A percentile compares a stretch with the other conserved stretches of the same genome.
Conservation (phyloP, 2,797 vertebrate species). For the Phrynocephalus forsythii region DNA sequence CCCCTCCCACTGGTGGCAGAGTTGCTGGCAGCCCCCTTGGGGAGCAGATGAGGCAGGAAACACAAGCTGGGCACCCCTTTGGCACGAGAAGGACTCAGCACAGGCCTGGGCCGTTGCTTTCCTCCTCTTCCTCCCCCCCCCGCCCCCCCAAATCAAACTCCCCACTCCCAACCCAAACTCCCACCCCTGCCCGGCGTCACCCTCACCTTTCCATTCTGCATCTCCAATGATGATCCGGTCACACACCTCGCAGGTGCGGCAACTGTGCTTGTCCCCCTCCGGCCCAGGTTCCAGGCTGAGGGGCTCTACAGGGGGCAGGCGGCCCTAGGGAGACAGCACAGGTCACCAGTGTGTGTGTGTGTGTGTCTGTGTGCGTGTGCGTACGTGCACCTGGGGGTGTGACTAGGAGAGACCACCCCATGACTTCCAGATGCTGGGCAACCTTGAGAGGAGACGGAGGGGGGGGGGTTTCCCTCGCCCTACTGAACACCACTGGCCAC, state of each 20-base stretch:
- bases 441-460: no score
- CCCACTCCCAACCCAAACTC: not conserved
- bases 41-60: conserved; percentile 17
- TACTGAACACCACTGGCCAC: no score
- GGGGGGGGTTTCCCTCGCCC: no score
- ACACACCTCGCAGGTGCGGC: conserved; percentile 86
- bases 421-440: not conserved
- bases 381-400: no score
- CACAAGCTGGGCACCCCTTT: not conserved
- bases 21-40: conserved; percentile 53
- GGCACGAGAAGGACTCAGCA: no score
- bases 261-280: conserved; percentile 84
- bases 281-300: conserved; percentile 74
- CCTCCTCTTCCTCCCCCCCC: not conserved
- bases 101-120: no score
- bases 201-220: conserved; percentile 91
- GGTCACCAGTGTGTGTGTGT: not conserved
- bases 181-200: fast-evolving
- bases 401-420: not conserved
- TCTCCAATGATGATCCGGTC: conserved; percentile 92
- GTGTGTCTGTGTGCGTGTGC: no score
- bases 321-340: conserved; percentile 75
- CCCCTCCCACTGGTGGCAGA: conserved; percentile 46
- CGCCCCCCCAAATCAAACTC: not conserved
- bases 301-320: conserved; percentile 78